Conservation (phyloP, 2,888 invertebrate genomes). For the Stictocephala bisonia region DNA sequence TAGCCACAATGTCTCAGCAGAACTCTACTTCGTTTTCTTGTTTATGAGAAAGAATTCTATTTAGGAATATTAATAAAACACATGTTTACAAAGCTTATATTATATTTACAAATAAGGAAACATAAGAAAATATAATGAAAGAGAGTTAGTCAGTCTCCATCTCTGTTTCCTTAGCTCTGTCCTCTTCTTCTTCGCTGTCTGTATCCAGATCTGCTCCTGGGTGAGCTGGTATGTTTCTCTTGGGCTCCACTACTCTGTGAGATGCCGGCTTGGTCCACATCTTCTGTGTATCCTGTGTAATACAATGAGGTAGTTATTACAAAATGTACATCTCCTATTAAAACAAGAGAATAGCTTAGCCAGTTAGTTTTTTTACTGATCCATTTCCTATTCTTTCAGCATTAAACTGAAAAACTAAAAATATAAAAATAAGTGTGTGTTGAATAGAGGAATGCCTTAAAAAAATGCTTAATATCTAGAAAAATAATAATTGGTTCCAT, state of each 20-base stretch:
- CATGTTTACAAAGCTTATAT: background rate
- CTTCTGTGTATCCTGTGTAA: slow-evolving; percentile 52
- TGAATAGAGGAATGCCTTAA: too few relatives aligned
- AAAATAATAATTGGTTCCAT: too few relatives aligned
- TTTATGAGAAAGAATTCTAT: background rate
- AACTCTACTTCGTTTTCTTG: too few relatives aligned
- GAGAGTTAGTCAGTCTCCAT: slow-evolving; percentile 28
- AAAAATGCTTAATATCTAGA: too few relatives aligned
- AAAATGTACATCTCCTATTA: background rate
- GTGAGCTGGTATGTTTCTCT: slow-evolving; percentile 72
- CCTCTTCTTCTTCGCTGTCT: slow-evolving; percentile 72
- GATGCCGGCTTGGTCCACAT: slow-evolving; percentile 74
- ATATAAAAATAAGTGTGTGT: too few relatives aligned
- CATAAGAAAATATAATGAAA: background rate
- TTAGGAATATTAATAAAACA: background rate
- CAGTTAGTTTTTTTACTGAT: too few relatives aligned
- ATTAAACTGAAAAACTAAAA: too few relatives aligned
- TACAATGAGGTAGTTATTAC: background rate
- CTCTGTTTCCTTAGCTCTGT: slow-evolving; percentile 45
- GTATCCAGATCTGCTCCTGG: slow-evolving; percentile 72
- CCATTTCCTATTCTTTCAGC: too few relatives aligned
- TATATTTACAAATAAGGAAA: too few relatives aligned
- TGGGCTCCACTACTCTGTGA: slow-evolving; percentile 68
- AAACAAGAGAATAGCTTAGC: too few relatives aligned
- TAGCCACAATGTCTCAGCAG: too few relatives aligned